Base-by-base conservation (phyloP, 2,113 vertebrate species). In the Etheostoma cragini region DNA sequence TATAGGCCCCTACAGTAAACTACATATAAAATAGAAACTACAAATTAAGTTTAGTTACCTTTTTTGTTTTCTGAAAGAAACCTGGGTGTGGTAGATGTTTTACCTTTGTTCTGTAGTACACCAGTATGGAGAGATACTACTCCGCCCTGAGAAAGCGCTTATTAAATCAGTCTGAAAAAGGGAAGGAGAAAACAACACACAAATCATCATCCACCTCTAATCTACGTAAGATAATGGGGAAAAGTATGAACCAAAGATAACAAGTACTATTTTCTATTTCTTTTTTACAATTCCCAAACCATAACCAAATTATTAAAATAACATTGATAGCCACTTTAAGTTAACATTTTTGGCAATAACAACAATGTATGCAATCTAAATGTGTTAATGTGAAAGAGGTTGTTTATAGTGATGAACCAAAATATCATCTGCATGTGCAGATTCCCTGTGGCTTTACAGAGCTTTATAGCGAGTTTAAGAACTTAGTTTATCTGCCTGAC, bases 51-150 rank as follows among this genome's bases (percentile, higher is more conserved):
- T 17, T 8, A 47, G 12, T 19, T 49, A 6, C 21, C 22, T 50
- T 52, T 38, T 0, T 21, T 52, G 26, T 26, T 26, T 54, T 60
- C 69, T 77, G 68, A 79, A 58, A 81, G 58, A 30, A 80, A 66
- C 12, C 11, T 15, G 11, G 62, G 22, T 38, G 66, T 16, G 11
- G 4, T 42, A 19, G 4, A 66, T 63, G 38, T 73, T 42, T 17
- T 21, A 67, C 8, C 64, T 71, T 72, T 56, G 5, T 58, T 81
- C 54, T 62, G n/a, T 24, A 42, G 12, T 33, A 53, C 64, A 72
- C 50, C 45, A 21, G n/a, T 76, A 24, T 16, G 19, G 38, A 38
- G 24, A 82, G 46, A 30, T 4, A 54, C 42, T 38, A 3, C 16
- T 42, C 24, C 0, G 1, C n/a, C n/a, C 62, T 2, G 4, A 70